Evolutionary conservation across 2,888 invertebrate genomes (phyloP).

Genomic region (Drosophila nigricruria): DNA sequence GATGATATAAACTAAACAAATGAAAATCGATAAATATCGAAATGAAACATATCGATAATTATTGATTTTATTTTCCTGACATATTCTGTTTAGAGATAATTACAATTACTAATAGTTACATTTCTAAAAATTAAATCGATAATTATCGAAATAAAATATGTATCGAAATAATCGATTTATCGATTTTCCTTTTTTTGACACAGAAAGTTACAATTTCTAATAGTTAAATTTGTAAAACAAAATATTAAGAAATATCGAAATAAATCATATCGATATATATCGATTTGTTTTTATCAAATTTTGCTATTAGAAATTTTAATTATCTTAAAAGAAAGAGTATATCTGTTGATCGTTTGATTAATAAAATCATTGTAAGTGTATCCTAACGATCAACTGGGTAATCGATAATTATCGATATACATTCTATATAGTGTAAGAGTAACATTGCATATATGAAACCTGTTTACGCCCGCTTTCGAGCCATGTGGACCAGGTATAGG

Average conservation of each 20-base stretch:
- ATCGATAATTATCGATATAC: conserved; percentile 1
- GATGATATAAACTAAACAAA: neutral
- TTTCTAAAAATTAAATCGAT: neutral
- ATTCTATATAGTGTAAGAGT: neutral
- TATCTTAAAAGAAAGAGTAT: neutral
- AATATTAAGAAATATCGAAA: neutral
- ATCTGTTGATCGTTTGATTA: too few species aligned
- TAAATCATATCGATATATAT: conserved; percentile 9
- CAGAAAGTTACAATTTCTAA: too few species aligned
- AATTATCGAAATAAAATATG: neutral
- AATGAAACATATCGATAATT: neutral
- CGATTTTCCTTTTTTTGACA: too few species aligned
- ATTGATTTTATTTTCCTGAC: neutral
- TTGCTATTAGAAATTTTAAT: neutral
- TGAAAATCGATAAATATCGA: neutral
- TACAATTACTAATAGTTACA: too few species aligned
- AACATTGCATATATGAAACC: neutral
- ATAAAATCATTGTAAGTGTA: neutral
- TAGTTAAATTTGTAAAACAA: neutral
- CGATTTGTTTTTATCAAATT: neutral
- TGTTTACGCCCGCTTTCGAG: neutral
- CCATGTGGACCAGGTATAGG: neutral
- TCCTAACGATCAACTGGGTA: too few species aligned
- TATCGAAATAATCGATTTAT: conserved; percentile 13
- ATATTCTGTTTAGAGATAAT: too few species aligned